These are phyloP conservation scores for Halcyon malimbica DNA, from an alignment of 2,113 vertebrate genomes.

Conservation along the genomic window DNA sequence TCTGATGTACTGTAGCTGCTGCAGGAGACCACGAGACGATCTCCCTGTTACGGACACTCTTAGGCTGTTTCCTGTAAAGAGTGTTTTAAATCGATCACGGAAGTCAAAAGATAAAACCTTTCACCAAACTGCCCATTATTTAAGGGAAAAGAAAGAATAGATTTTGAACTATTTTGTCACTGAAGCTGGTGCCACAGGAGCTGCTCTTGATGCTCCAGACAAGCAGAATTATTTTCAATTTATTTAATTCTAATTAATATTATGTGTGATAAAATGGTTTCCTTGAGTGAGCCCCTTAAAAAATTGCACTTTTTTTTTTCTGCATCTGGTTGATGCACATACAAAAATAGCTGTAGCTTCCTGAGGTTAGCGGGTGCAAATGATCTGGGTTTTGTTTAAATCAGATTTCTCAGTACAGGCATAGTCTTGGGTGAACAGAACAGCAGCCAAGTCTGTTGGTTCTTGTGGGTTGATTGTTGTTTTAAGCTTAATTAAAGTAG, in stretches of 20 bases:
- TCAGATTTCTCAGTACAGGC: not conserved
- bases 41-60: not conserved
- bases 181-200: not conserved
- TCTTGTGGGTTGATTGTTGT: not conserved
- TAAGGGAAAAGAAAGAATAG: not conserved
- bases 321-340: not conserved
- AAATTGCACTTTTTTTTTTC: not conserved
- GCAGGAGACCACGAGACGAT: not conserved
- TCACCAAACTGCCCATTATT: not conserved
- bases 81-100: not conserved
- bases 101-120: not conserved
- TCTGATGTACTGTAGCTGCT: not conserved
- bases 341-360: not conserved
- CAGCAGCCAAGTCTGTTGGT: not conserved
- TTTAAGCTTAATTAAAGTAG: conserved; percentile 25
- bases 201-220: not conserved
- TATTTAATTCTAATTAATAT: not conserved
- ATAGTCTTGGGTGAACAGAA: not conserved
- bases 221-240: not conserved
- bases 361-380: not conserved
- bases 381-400: not conserved
- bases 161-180: not conserved
- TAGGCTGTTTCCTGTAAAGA: not conserved
- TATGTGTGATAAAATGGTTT: not conserved
- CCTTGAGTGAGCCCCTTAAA: not conserved